phyloP scores from a whole-genome alignment of 1,140 invertebrate genomes.

The Palaemon carinicauda region DNA sequence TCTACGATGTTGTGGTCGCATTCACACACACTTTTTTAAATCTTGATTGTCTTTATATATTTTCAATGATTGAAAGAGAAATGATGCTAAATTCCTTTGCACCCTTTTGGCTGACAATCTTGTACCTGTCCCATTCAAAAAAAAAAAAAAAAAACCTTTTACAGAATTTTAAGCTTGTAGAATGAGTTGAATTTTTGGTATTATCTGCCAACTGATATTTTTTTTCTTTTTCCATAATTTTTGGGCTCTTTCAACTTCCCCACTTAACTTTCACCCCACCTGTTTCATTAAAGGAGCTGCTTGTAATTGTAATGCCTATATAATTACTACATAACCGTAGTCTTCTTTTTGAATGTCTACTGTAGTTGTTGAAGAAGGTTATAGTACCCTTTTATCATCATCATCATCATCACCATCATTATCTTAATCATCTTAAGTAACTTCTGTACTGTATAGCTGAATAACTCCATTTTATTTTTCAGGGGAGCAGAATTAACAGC shows the following conservation, averaged over 20 bases:
- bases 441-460: too few species aligned
- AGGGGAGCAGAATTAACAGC: too few species aligned
- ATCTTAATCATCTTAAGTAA: too few species aligned
- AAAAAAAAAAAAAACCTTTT: too few species aligned
- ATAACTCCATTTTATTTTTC: too few species aligned
- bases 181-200: not conserved
- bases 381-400: too few species aligned
- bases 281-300: conserved; percentile 12
- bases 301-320: not conserved
- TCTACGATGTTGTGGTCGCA: conserved; percentile 11
- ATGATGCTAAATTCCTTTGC: conserved; percentile 21
- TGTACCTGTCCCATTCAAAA: conserved; percentile 14
- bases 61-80: conserved; percentile 10
- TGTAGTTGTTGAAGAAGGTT: not conserved
- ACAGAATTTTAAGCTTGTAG: conserved; percentile 33
- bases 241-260: conserved; percentile 2
- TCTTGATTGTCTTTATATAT: conserved; percentile 18
- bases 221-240: not conserved
- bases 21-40: conserved; percentile 9
- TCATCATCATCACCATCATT: too few species aligned
- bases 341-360: not conserved
- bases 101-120: conserved; percentile 31
- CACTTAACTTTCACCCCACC: conserved; percentile 16
- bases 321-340: not conserved
- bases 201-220: not conserved